Evolutionary conservation across 2,888 invertebrate species (phyloP).

Genomic region (Napeogenes sylphis): DNA sequence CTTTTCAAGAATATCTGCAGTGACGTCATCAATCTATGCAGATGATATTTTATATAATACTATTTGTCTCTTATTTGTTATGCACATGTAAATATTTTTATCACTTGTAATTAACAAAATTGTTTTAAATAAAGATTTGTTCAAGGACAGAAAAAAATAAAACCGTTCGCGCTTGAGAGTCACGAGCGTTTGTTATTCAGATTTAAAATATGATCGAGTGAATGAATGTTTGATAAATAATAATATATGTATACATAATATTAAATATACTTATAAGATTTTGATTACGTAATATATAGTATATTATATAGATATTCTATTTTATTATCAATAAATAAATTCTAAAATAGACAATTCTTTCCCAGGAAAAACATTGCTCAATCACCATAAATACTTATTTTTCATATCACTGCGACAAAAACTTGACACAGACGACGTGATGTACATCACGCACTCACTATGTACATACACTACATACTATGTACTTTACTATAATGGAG

Average conservation of each 20-base stretch:
- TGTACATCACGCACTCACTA: constrained; percentile 16
- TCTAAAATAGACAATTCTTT: constrained; percentile 5
- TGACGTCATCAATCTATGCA: constrained; percentile 31
- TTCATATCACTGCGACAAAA: constrained; percentile 34
- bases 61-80: not conserved
- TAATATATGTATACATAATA: not conserved
- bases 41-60: constrained; percentile 21
- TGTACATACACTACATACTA: constrained; percentile 30
- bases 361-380: constrained; percentile 20
- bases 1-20: constrained; percentile 29
- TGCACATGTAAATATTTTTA: not conserved
- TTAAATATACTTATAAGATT: too few relatives aligned
- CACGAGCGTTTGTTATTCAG: not conserved
- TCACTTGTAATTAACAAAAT: constrained; percentile 16
- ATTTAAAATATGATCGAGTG: not conserved
- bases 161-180: constrained; percentile 17
- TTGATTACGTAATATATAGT: too few relatives aligned
- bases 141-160: constrained; percentile 27
- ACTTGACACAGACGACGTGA: constrained; percentile 24
- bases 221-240: not conserved
- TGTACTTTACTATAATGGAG: not conserved
- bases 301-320: too few relatives aligned
- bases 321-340: too few relatives aligned
- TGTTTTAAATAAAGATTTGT: constrained; percentile 17
- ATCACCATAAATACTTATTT: constrained; percentile 27